Evolutionary conservation across 2,113 vertebrate genomes (phyloP), one percentile per base, ranked within the genome.

Genomic region (Albula goreensis): DNA sequence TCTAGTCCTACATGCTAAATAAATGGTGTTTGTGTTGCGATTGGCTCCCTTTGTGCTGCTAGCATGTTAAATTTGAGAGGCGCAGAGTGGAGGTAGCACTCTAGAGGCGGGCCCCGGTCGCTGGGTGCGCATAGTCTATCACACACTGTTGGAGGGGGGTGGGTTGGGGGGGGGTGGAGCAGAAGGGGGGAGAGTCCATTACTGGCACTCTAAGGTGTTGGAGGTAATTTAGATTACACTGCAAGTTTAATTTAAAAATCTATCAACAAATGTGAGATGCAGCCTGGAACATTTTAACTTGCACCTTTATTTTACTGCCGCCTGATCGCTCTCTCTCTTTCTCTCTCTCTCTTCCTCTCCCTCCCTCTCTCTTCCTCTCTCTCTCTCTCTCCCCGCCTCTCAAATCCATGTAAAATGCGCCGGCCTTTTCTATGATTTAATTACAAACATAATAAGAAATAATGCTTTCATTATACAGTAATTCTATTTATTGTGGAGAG

Each of bases 191-290:
- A 95, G 95, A 96, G 96, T 96, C 96, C 94, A 96, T 96, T 96
- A 96, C 93, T 96, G 95, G 94, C 95, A 94, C 95, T 95, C 95
- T 96, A 95, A 96, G 96, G 96, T 96, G 95, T 96, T 96, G 95
- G 94, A 97, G 95, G 96, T 96, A 96, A 96, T 96, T 96, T 96
- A 96, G 95, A 97, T 96, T 97, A 96, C 96, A 96, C 95, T 96
- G 96, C 95, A 96, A 96, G 96, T 96, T 96, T 96, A 96, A 96
- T 97, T 97, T 96, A 96, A 97, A 96, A 96, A 97, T 96, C 96
- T 96, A 96, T 96, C 96, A 97, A 96, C 95, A 96, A 96, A 96
- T 96, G 96, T 96, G 96, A 96, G 96, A 96, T 96, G 94, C 95
- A 94, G 70, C 92, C 91, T 88, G 94, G 95, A 96, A 95, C 96